A percentile compares a stretch with the other conserved stretches of the same genome.
These are phyloP conservation scores for Hetaerina americana DNA, from an alignment of 1,140 invertebrate species.

Conservation along the genomic window DNA sequence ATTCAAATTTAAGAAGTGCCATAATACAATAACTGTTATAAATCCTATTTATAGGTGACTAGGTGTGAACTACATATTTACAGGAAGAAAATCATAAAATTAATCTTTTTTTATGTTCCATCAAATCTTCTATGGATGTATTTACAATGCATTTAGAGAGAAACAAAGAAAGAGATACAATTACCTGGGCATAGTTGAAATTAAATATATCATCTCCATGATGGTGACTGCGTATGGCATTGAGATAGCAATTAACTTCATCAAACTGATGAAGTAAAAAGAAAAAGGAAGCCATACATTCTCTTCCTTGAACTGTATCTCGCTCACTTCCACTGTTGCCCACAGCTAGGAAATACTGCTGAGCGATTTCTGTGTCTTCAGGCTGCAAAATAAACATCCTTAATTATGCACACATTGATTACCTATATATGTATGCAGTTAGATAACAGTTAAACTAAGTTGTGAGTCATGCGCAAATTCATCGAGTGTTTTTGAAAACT, in stretches of 20 bases:
- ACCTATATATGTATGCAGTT: too few species aligned
- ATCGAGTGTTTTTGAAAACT: too few species aligned
- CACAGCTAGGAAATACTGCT: constrained; percentile 92
- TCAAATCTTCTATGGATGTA: neutral
- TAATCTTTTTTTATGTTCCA: neutral
- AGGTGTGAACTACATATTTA: too few species aligned
- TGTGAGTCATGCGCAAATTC: too few species aligned
- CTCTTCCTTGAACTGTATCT: constrained; percentile 84
- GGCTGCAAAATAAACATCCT: constrained; percentile 61
- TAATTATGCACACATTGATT: too few species aligned
- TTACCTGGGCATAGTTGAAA: constrained; percentile 86
- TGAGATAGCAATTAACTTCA: constrained; percentile 90
- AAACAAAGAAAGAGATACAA: neutral
- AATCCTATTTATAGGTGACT: too few species aligned
- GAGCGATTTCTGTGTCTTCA: constrained; percentile 86
- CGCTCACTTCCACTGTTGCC: constrained; percentile 92
- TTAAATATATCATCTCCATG: constrained; percentile 94
- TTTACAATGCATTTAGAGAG: neutral
- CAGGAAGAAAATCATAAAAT: neutral
- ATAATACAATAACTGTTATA: too few species aligned
- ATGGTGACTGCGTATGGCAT: constrained; percentile 94
- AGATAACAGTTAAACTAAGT: too few species aligned
- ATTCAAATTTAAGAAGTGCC: too few species aligned
- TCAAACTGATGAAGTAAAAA: constrained; percentile 91
- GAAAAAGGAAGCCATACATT: constrained; percentile 95